phyloP scores from a whole-genome alignment of 2,113 vertebrate genomes.

The Rhabdomys dilectus region DNA sequence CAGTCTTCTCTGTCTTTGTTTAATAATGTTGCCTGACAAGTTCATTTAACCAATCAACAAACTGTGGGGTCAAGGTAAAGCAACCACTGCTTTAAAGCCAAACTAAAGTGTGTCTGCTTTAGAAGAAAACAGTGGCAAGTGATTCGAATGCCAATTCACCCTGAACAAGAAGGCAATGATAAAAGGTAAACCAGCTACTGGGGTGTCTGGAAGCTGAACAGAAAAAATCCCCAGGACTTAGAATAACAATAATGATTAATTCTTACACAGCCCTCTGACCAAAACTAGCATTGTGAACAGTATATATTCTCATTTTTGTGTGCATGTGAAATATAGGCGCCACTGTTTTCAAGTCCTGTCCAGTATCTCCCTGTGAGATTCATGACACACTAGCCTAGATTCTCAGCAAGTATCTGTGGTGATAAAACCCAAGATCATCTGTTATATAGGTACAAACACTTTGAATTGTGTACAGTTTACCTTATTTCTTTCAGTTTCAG shows the following conservation, averaged over 20 bases:
- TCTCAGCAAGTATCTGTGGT: background rate
- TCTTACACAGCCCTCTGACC: background rate
- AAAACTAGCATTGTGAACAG: background rate
- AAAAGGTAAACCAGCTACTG: background rate
- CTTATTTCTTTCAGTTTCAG: background rate
- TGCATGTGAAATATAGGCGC: background rate
- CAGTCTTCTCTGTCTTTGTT: background rate
- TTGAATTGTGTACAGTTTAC: background rate
- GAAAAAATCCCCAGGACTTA: background rate
- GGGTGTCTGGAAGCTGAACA: background rate
- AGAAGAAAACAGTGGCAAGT: slow-evolving; percentile 19
- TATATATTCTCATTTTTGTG: background rate
- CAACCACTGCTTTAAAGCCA: slow-evolving; percentile 50
- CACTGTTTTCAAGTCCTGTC: background rate
- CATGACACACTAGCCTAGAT: background rate
- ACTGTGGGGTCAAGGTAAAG: slow-evolving; percentile 7
- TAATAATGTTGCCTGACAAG: background rate
- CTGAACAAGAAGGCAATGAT: background rate
- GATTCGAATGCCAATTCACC: background rate
- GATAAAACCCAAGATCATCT: background rate
- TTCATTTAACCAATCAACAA: slow-evolving; percentile 18
- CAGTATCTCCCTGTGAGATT: background rate
- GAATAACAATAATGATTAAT: background rate
- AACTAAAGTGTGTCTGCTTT: background rate
- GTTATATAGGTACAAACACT: background rate